Evolutionary conservation across 2,888 invertebrate species (phyloP).

Genomic region (Bellardia bayeri): DNA sequence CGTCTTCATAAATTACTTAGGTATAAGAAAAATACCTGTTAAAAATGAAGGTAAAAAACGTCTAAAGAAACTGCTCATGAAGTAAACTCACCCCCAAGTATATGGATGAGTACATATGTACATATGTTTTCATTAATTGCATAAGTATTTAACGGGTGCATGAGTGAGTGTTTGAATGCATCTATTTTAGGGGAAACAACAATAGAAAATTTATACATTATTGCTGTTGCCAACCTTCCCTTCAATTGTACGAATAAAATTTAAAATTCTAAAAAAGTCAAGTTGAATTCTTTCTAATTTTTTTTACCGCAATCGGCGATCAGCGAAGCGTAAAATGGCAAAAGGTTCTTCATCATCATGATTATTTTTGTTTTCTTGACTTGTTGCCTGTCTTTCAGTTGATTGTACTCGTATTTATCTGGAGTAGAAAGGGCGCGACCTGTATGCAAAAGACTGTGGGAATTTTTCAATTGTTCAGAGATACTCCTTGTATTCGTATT

Average conservation of each 20-base stretch:
- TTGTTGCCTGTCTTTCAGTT: constrained; percentile 21
- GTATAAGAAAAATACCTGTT: constrained; percentile 34
- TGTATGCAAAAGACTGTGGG: constrained; percentile 77
- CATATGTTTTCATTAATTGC: neutral
- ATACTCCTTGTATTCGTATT: constrained; percentile 27
- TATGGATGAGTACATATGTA: too few relatives aligned
- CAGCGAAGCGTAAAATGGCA: constrained; percentile 68
- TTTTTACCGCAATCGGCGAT: constrained; percentile 43
- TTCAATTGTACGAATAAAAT: neutral
- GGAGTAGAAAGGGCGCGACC: constrained; percentile 62
- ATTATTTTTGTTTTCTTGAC: constrained; percentile 31
- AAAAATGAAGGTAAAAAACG: constrained; percentile 34
- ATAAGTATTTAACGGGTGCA: neutral
- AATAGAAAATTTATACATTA: constrained; percentile 7
- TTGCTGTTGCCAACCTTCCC: constrained; percentile 26
- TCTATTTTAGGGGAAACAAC: neutral
- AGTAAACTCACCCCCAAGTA: constrained; percentile 49
- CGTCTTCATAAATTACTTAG: constrained; percentile 15
- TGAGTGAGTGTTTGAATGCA: neutral
- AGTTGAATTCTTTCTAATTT: constrained; percentile 27
- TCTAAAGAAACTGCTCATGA: neutral
- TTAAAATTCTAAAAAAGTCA: constrained; percentile 37
- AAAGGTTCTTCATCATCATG: constrained; percentile 63
- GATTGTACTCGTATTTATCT: neutral
- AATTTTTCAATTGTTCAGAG: constrained; percentile 81